A percentile compares a stretch with the other conserved stretches of the same genome.
Conservation (phyloP, 2,113 vertebrate genomes). For the Abramis brama region DNA sequence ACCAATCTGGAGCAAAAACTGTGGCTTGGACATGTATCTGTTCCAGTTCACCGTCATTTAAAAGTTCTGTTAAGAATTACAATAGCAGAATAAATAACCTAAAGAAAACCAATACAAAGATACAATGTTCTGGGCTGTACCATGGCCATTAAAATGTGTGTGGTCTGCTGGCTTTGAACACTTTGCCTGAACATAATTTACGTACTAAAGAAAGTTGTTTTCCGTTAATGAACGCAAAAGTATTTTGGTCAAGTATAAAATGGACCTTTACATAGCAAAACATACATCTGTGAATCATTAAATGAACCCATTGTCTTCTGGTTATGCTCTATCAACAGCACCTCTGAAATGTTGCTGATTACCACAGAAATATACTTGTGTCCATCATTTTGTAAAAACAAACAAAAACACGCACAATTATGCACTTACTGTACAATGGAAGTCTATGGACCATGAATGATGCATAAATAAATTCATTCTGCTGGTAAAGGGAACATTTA, state of each 20-base stretch:
- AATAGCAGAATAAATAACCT: background rate
- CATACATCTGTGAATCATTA: conserved; percentile 11
- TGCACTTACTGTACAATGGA: background rate
- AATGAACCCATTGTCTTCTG: background rate
- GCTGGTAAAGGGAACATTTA: background rate
- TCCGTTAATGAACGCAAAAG: background rate
- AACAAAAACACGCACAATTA: background rate
- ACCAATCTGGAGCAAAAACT: background rate
- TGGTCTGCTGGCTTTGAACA: background rate
- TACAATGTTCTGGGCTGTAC: background rate
- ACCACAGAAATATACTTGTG: background rate
- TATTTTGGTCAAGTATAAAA: background rate
- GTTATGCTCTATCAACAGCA: background rate
- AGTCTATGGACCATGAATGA: background rate
- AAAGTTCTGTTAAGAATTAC: background rate
- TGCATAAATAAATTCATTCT: background rate
- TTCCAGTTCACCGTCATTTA: background rate
- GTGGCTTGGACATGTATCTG: background rate
- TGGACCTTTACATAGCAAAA: background rate
- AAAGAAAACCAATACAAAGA: background rate
- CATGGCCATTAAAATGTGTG: background rate
- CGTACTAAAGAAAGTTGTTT: background rate
- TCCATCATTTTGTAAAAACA: conserved; percentile 1
- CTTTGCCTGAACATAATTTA: background rate
- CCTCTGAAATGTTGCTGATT: background rate